Evolutionary conservation across 2,797 vertebrate species (phyloP).

Genomic region (Aselliscus stoliczkanus): DNA sequence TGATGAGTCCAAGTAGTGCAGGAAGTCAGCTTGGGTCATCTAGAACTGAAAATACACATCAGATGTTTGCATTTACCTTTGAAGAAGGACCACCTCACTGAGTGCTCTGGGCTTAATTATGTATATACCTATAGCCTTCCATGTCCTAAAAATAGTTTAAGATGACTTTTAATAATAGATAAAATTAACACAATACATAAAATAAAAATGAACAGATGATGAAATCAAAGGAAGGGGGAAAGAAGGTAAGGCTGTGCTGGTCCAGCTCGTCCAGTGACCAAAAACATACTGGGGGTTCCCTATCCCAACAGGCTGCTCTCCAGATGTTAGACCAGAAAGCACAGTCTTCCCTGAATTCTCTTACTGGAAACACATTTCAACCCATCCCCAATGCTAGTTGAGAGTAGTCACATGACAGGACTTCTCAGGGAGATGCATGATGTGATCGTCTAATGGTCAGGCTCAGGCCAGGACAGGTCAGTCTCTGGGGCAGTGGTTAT

Average conservation of each 20-base stretch:
- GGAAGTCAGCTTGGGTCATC: neutral
- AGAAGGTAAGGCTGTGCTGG: neutral
- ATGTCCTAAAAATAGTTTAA: neutral
- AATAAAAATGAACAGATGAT: neutral
- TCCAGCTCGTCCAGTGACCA: too few species aligned
- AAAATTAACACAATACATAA: neutral
- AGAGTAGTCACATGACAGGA: neutral
- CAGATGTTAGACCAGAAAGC: too few species aligned
- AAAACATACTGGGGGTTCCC: too few species aligned
- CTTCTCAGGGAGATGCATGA: neutral
- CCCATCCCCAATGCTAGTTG: accelerated
- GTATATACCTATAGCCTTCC: neutral
- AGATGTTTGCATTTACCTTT: neutral
- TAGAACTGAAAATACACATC: neutral
- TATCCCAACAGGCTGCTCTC: neutral
- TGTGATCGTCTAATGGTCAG: neutral
- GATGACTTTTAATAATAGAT: neutral
- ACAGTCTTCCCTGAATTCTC: accelerated
- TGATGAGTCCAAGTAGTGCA: neutral
- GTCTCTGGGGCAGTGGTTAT: neutral
- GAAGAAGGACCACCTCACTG: neutral
- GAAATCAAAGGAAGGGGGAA: neutral
- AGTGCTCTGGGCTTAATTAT: neutral
- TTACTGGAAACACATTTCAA: neutral
- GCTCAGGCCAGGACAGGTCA: neutral